phyloP scores from a whole-genome alignment of 2,888 invertebrate genomes.

The Folsomia candida region DNA sequence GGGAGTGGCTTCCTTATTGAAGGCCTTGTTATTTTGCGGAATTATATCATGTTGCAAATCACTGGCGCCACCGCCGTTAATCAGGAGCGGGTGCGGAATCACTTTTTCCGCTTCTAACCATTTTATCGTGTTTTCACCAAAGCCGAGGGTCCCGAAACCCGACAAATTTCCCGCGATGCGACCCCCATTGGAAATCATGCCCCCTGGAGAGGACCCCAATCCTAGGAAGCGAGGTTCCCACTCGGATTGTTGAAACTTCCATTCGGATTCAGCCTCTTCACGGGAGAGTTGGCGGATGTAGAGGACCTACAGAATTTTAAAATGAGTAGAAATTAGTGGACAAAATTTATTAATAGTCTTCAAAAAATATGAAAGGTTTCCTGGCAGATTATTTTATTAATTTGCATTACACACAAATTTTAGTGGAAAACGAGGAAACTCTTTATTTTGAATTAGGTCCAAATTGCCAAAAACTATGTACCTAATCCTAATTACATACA shows the following conservation, averaged over 20 bases:
- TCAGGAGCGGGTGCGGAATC: not conserved
- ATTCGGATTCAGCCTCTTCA: constrained; percentile 26
- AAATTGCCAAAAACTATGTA: too few species aligned
- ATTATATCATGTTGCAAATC: not conserved
- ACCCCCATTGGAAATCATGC: not conserved
- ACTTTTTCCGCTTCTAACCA: constrained; percentile 7
- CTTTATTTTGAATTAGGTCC: too few species aligned
- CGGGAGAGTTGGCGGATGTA: constrained; percentile 27
- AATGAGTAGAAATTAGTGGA: too few species aligned
- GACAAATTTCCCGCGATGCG: not conserved
- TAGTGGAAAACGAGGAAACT: not conserved
- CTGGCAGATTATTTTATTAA: too few species aligned
- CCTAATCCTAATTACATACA: too few species aligned
- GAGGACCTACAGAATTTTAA: constrained; percentile 6
- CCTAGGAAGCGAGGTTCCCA: constrained; percentile 3
- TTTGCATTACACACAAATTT: too few species aligned
- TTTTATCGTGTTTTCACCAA: constrained; percentile 10
- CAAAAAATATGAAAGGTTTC: too few species aligned
- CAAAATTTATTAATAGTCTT: too few species aligned
- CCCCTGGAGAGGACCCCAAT: too few species aligned
- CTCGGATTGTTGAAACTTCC: not conserved
- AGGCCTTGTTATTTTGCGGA: not conserved
- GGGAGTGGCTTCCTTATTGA: not conserved
- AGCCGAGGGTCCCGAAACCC: constrained; percentile 1
- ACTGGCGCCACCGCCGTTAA: not conserved